Evolutionary conservation across 1,140 invertebrate species (phyloP), one percentile per base, ranked within the genome.

Genomic region (Hyphantria cunea): DNA sequence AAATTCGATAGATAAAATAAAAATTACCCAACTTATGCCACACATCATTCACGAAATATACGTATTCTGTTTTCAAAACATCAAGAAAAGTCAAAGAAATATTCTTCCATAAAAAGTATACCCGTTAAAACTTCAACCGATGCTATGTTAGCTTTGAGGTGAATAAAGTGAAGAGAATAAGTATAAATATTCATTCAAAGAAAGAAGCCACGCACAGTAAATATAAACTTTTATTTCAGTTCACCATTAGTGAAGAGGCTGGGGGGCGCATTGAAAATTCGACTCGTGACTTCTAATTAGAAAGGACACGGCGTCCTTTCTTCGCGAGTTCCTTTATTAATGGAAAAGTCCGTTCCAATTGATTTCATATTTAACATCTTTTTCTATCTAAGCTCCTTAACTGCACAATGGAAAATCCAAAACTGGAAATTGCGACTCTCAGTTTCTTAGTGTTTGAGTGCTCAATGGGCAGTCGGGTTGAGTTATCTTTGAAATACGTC

Each of bases 171-270:
- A 75, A 85, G 70, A 71, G 72, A 62, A 66, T 78, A 77, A 75
- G 71, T 78, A 87, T 89, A 87, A 87, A 89, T 86, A 89, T 89
- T 89, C 82, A 87, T 87, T 81, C 70, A 58, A 49, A 73, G 74
- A 66, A 78, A 76, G 76, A 80, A 72, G 73, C 76, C 74, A 87
- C 82, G 82, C 83, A 87, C 79, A 82, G 78, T 86, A 89, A 87
- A 88, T 86, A 87, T 82, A 89, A 89, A 88, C 84, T 87, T 89
- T 89, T 88, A 86, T 88, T 87, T 83, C 74, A 84, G 70, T 82
- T 70, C 72, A 61, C 80, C 83, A 83, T 86, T 83, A 85, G 77
- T 76, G 72, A 72, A 74, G 70, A 70, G 65, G 50, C 64, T 70
- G 67, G 61, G 70, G 55, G 70, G 75, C 68, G 72, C 79, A 86